Evolutionary conservation across 2,113 vertebrate species (phyloP), one percentile per base, ranked within the genome.

Genomic region (Cygnus buccinator): DNA sequence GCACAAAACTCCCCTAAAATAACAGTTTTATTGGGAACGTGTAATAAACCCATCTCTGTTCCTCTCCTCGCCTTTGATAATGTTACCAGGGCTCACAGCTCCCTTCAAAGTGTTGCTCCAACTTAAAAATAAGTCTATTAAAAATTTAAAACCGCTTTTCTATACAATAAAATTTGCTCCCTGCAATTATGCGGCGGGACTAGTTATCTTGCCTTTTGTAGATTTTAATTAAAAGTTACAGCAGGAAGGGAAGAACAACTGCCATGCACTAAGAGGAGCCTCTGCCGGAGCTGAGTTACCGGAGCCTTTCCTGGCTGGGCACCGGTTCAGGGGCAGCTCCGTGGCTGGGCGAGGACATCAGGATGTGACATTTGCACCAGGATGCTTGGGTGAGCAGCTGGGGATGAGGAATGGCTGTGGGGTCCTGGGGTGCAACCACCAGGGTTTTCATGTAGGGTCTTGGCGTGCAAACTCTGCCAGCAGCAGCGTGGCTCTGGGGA

Each of bases 181-280:
- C 62, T 1, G 23, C 89, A 93, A 96, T 95, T 95, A 92, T 62
- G 86, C 70, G 11, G 91, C 59, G 81, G 77, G 90, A 54, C 70
- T 25, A 61, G 77, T 93, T 94, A 96, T 87, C 35, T 21, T 18
- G 12, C 84, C 89, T 91, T 79, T 44, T 35, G 28, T 89, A 89
- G 95, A 33, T 92, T 93, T 96, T 96, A 97, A 96, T 97, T 96
- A 97, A 94, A 93, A 96, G 86, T 92, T 93, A 62, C 82, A 48
- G 62, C 2, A 8, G 66, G 63, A 63, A 81, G 48, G 80, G 44
- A 88, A 58, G 80, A 93, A 61, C 1, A 92, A 61, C 1, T 2
- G 35, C 61, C 9, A 4, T 50, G 37, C 82, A 82, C 26, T 11
- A 77, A 20, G 6, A 74, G 79, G 25, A 50, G 11, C 52, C 26